These are phyloP conservation scores for Portunus trituberculatus DNA, from an alignment of 1,140 invertebrate species.

Conservation along the genomic window DNA sequence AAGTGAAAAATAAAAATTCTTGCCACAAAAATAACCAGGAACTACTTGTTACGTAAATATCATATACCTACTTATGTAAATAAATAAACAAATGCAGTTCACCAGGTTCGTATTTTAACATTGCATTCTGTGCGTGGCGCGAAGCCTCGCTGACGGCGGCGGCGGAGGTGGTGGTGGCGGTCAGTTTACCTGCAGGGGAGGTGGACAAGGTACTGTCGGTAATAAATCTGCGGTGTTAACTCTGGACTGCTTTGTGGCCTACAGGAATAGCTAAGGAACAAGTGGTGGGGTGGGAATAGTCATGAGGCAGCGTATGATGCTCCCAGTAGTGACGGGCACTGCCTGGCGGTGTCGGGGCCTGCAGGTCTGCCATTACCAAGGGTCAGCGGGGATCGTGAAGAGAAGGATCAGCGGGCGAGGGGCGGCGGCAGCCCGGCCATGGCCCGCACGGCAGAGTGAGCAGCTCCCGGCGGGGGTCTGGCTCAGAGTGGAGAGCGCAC, in stretches of 20 bases:
- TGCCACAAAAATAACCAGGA: background rate
- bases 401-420: background rate
- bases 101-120: background rate
- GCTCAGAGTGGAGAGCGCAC: constrained; percentile 58
- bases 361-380: background rate
- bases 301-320: background rate
- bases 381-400: background rate
- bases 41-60: background rate
- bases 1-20: background rate
- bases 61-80: constrained; percentile 1
- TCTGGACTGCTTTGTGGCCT: background rate
- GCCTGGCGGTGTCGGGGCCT: background rate
- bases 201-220: background rate
- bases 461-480: constrained; percentile 59
- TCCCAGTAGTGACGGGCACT: background rate
- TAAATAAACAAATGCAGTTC: background rate
- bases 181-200: background rate
- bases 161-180: background rate
- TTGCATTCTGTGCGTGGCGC: background rate
- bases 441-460: constrained; percentile 52
- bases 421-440: constrained; percentile 56
- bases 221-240: background rate
- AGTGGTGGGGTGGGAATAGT: background rate
- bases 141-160: background rate
- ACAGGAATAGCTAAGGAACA: background rate